A percentile compares a stretch with the other conserved stretches of the same genome.
These are phyloP conservation scores for Anguilla pacifica DNA, from an alignment of 2,797 vertebrate genomes.

Conservation along the genomic window DNA sequence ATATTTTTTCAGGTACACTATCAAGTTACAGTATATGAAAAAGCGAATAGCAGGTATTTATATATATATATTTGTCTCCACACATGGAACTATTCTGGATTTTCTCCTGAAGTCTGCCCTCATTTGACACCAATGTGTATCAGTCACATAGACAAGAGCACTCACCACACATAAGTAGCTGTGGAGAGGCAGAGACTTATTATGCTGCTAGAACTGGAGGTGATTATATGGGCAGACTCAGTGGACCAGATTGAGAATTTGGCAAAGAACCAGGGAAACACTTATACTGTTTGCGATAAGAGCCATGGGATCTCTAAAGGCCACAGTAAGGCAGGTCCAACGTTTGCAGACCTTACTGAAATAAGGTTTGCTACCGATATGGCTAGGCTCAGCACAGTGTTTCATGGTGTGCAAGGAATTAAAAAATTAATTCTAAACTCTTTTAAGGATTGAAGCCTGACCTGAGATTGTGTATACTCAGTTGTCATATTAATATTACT, in stretches of 20 bases:
- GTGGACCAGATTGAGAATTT: background rate
- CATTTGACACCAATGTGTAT: background rate
- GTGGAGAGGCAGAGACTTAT: background rate
- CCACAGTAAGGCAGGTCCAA: background rate
- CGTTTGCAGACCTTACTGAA: background rate
- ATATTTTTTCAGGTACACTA: background rate
- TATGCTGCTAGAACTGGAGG: background rate
- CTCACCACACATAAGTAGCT: background rate
- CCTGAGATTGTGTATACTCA: too few relatives aligned
- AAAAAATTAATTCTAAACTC: background rate
- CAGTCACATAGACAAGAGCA: background rate
- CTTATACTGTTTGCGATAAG: background rate
- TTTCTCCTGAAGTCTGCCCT: background rate
- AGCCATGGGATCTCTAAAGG: background rate
- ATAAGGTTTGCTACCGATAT: background rate
- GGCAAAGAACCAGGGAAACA: background rate
- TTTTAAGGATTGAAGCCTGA: background rate
- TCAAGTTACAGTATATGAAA: background rate
- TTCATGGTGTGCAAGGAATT: background rate
- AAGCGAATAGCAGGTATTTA: background rate
- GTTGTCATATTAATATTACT: too few relatives aligned
- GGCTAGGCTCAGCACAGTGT: background rate
- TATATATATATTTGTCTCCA: background rate
- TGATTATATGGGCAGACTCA: background rate
- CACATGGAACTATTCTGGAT: background rate